These are phyloP conservation scores for Ecdyonurus torrentis DNA, from an alignment of 2,888 invertebrate genomes.

Conservation along the genomic window DNA sequence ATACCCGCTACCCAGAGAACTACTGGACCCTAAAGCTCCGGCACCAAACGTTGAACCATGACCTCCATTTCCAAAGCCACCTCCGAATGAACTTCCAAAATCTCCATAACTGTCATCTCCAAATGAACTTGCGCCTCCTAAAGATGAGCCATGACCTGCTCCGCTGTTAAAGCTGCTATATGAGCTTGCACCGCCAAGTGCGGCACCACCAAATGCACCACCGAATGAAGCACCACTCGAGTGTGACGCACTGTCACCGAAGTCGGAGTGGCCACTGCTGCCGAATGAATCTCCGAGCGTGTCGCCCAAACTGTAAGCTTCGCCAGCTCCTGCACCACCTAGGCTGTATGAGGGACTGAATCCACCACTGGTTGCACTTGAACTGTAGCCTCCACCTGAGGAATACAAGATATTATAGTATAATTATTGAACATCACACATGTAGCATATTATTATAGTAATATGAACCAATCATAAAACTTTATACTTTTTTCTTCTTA, in stretches of 20 bases:
- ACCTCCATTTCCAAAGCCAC: neutral
- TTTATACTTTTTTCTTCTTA: too few relatives aligned
- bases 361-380: neutral
- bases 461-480: neutral
- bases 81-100: neutral
- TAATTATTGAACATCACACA: too few relatives aligned
- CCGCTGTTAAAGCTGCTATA: neutral
- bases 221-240: neutral
- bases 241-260: neutral
- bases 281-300: neutral
- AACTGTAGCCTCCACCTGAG: neutral
- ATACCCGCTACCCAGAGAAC: neutral
- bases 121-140: neutral
- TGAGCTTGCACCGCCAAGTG: neutral
- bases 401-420: too few relatives aligned
- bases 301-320: neutral
- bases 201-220: neutral
- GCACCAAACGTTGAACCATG: neutral
- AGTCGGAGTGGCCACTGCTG: neutral
- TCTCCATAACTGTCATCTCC: neutral
- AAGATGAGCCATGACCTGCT: neutral
- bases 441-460: neutral
- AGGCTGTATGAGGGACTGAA: neutral
- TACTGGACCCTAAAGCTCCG: neutral
- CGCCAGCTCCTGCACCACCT: neutral